phyloP scores from a whole-genome alignment of 2,888 invertebrate species.

The Polymixis lichenea region DNA sequence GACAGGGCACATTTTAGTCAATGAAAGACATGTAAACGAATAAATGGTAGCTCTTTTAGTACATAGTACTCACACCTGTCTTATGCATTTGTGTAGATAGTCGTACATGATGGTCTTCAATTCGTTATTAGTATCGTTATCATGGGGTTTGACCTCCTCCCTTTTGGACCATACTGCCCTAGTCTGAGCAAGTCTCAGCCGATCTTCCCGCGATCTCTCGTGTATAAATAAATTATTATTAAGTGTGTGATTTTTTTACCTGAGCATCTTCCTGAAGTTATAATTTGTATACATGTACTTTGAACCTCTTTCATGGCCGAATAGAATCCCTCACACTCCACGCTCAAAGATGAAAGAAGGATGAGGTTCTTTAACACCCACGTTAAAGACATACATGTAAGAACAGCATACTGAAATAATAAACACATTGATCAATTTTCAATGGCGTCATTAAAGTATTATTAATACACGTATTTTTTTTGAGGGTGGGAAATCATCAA shows the following conservation, averaged over 20 bases:
- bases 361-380: constrained; percentile 30
- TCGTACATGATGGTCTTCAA: no score
- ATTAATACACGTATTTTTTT: no score
- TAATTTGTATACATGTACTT: constrained; percentile 12
- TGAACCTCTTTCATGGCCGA: constrained; percentile 8
- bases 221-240: no score
- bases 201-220: not conserved
- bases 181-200: not conserved
- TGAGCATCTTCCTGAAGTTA: constrained; percentile 9
- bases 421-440: not conserved
- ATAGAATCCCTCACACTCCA: constrained; percentile 26
- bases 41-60: no score
- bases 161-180: not conserved
- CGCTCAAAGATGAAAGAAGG: constrained; percentile 11
- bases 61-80: no score
- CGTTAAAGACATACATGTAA: constrained; percentile 8
- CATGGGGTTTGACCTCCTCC: not conserved
- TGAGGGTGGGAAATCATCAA: no score
- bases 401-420: constrained; percentile 19
- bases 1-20: no score
- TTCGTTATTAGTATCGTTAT: no score
- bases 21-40: no score
- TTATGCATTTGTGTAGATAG: no score
- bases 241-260: constrained; percentile 8
- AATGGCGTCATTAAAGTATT: not conserved